phyloP scores from a whole-genome alignment of 1,140 invertebrate species.

The Anastatus disparis region DNA sequence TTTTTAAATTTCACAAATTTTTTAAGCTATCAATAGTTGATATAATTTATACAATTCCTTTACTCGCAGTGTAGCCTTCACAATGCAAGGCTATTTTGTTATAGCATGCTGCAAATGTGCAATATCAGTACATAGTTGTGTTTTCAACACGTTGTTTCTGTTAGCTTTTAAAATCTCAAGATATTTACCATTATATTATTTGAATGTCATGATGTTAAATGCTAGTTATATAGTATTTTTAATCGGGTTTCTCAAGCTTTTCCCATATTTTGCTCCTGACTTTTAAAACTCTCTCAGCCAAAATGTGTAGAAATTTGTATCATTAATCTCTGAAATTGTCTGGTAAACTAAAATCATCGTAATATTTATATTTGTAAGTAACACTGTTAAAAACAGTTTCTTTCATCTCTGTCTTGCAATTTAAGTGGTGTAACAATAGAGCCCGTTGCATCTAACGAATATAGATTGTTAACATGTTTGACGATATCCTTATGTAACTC shows the following conservation, averaged over 20 bases:
- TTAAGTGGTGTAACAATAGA: neutral
- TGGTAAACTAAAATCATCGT: neutral
- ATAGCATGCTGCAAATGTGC: slow-evolving; percentile 10
- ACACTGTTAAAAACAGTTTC: neutral
- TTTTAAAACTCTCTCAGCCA: neutral
- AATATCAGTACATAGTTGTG: neutral
- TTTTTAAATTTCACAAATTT: neutral
- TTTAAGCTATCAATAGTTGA: neutral
- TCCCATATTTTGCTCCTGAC: neutral
- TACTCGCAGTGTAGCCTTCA: neutral
- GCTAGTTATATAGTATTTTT: neutral
- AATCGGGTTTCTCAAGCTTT: neutral
- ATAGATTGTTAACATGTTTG: neutral
- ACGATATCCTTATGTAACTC: neutral
- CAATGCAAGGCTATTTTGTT: neutral
- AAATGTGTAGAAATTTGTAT: neutral
- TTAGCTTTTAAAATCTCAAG: neutral
- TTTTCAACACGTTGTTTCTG: neutral
- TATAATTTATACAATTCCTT: neutral
- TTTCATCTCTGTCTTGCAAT: neutral
- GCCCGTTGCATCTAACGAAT: slow-evolving; percentile 10
- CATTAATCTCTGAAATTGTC: slow-evolving; percentile 6
- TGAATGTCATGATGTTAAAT: neutral
- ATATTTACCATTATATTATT: neutral
- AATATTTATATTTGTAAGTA: neutral